phyloP scores from a whole-genome alignment of 2,797 vertebrate species.

The Tadarida brasiliensis region DNA sequence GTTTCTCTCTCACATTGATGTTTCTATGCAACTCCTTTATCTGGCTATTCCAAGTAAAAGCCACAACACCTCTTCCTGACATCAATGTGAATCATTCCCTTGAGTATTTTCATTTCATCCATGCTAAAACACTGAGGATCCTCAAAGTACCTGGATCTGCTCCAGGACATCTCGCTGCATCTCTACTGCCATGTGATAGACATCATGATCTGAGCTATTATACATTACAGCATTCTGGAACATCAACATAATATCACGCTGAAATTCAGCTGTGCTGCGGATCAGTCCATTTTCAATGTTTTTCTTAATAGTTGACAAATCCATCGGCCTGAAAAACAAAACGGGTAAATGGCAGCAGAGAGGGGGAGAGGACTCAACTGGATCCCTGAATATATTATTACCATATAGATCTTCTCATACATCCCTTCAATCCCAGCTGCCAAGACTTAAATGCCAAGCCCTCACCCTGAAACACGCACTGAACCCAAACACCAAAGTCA shows the following conservation, averaged over 20 bases:
- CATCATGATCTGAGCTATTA: slow-evolving; percentile 95
- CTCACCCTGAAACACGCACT: slow-evolving; percentile 25
- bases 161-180: slow-evolving; percentile 95
- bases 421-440: neutral
- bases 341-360: neutral
- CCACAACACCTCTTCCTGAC: neutral
- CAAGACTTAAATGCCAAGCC: slow-evolving; percentile 7
- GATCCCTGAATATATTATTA: slow-evolving; percentile 16
- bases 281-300: slow-evolving; percentile 95
- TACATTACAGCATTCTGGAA: slow-evolving; percentile 97
- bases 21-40: too few species aligned
- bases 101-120: slow-evolving; percentile 27
- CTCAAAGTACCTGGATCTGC: slow-evolving; percentile 91
- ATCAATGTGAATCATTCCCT: slow-evolving; percentile 34
- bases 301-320: slow-evolving; percentile 95
- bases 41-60: slow-evolving; percentile 63
- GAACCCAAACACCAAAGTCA: slow-evolving; percentile 38
- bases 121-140: slow-evolving; percentile 62
- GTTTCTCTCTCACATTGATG: too few species aligned
- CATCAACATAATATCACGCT: slow-evolving; percentile 96
- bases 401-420: neutral
- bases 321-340: slow-evolving; percentile 91
- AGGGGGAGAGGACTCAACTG: neutral
- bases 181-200: slow-evolving; percentile 95
- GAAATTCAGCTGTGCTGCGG: slow-evolving; percentile 94